phyloP scores from a whole-genome alignment of 2,888 invertebrate species.

The Aspidiotus rigidus region DNA sequence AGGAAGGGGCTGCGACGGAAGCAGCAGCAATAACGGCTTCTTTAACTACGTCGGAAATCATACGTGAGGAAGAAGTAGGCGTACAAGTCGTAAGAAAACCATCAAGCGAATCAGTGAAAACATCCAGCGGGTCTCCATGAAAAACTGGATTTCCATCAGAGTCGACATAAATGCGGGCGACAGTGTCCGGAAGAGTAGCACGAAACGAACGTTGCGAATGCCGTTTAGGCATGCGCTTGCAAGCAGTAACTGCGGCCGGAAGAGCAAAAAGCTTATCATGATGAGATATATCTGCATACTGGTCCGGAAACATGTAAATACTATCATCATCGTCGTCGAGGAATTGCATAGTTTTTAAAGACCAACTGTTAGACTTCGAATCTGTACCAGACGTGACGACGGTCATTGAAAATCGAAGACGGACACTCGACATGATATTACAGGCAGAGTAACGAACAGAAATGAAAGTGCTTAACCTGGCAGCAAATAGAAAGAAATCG shows the following conservation, averaged over 20 bases:
- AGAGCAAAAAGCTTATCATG: constrained; percentile 1
- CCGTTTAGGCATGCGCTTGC: neutral
- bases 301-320: neutral
- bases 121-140: neutral
- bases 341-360: neutral
- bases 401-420: neutral
- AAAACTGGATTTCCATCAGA: no score
- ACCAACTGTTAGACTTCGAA: neutral
- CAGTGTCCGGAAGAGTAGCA: no score
- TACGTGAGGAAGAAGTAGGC: no score
- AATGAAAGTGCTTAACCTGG: neutral
- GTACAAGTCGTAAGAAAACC: no score
- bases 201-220: neutral
- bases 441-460: neutral
- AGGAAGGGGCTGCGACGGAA: no score
- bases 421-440: neutral
- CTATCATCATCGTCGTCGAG: neutral
- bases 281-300: neutral
- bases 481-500: no score
- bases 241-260: neutral
- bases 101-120: neutral
- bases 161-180: no score
- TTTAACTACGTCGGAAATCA: no score
- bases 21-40: no score
- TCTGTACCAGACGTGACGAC: neutral